Percentiles rank a stretch among this genome's conserved stretches.
Conservation (phyloP, 2,113 vertebrate species). For the Brienomyrus longianalis region DNA sequence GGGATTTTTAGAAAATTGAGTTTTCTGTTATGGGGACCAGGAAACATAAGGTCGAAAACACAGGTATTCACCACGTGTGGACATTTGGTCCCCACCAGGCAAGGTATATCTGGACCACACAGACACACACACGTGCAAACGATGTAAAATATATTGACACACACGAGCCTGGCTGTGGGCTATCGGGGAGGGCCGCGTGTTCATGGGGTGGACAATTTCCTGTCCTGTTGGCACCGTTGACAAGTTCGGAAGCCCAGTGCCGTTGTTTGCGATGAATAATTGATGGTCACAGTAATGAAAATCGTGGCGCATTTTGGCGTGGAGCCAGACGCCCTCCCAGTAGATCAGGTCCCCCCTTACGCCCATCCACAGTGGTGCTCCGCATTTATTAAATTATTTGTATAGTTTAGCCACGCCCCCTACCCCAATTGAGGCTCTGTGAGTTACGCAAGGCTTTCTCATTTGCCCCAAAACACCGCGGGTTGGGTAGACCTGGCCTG, state of each 20-base stretch:
- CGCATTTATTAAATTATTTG: not conserved
- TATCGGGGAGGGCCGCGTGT: not conserved
- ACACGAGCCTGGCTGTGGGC: not conserved
- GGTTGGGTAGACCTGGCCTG: conserved; percentile 68
- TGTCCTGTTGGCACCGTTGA: not conserved
- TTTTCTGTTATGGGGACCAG: too few species aligned
- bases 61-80: not conserved
- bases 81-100: not conserved
- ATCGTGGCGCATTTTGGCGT: not conserved
- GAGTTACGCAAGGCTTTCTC: not conserved
- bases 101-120: not conserved
- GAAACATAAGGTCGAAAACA: too few species aligned
- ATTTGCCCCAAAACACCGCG: conserved; percentile 45
- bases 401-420: not conserved
- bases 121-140: not conserved
- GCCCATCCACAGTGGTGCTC: not conserved
- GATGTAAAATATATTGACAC: not conserved
- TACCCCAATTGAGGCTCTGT: not conserved
- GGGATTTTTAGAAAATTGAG: not conserved
- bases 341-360: not conserved
- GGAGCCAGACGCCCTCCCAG: not conserved
- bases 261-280: not conserved
- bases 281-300: not conserved
- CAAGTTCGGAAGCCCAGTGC: not conserved
- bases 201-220: not conserved